Conservation (phyloP, 2,113 vertebrate species). For the Scomber japonicus region DNA sequence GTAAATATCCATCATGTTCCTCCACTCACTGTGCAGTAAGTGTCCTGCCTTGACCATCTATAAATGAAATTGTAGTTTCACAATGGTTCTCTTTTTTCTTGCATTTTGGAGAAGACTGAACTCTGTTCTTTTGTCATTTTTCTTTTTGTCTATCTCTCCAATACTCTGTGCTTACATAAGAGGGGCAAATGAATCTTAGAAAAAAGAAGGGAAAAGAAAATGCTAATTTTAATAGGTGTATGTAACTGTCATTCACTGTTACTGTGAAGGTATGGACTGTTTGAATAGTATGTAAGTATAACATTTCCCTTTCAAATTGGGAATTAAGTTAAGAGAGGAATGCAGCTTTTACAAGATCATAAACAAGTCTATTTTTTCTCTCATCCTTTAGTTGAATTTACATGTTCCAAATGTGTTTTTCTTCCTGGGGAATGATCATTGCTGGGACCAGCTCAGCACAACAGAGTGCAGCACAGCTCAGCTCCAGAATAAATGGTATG, state of each 20-base stretch:
- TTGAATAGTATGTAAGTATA: not conserved
- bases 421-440: not conserved
- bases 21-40: not conserved
- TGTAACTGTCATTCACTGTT: not conserved
- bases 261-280: not conserved
- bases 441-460: slow-evolving; percentile 27
- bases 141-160: not conserved
- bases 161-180: not conserved
- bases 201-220: not conserved
- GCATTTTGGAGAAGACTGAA: not conserved
- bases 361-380: not conserved
- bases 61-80: slow-evolving; percentile 6
- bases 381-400: not conserved
- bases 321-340: not conserved
- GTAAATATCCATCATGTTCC: not conserved
- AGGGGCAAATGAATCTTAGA: slow-evolving; percentile 3
- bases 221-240: not conserved
- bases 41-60: not conserved
- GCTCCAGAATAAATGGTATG: slow-evolving; percentile 46
- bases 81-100: not conserved
- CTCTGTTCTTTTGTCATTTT: slow-evolving; percentile 12
- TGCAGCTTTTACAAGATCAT: slow-evolving; percentile 1
- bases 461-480: slow-evolving; percentile 6
- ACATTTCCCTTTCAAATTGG: not conserved
- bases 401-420: not conserved